Evolutionary conservation across 2,888 invertebrate species (phyloP), one percentile per base, ranked within the genome.

Genomic region (Furcula furcula): DNA sequence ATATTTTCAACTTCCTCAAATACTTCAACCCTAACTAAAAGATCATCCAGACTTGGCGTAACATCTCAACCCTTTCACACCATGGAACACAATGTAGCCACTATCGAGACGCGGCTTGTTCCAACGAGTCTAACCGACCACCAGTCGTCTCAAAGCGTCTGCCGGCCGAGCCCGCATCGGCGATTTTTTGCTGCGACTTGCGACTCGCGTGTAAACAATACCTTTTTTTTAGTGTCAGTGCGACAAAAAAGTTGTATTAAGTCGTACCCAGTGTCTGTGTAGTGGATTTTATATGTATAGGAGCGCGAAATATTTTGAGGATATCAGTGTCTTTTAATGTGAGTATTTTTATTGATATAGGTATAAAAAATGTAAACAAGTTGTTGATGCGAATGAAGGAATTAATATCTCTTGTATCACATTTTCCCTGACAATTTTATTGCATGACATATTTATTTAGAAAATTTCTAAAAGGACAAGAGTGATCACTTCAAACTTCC

Each of bases 71-170:
- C 22, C 22, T 22, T 22, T 22, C 4, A 16, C 20, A 22, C 14
- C 26, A 26, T 14, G 14, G 7, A 12, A 23, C 23, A 12, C 12
- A 2, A 7, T 9, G 23, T 23, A n/a, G 2, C 9, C 10, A 9
- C n/a, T 3, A 9, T 9, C 21, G 21, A 9, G 3, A 36, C 28
- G 41, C 49, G 38, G 33, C 29, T 14, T 12, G 20, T 30, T 34
- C 21, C 15, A 43, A 37, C 45, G 40, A 45, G 42, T 35, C 32
- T 22, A 32, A 29, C 23, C 31, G 29, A 33, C 31, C 48, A 58
- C 39, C 62, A 66, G 65, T 67, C 43, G 58, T 36, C 40, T 35
- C 36, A 34, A 45, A 50, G 55, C 63, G 54, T 47, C 53, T 48
- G 55, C 34, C 41, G 40, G 20, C 38, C 31, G 11, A 51, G 38